Conservation (phyloP, 2,113 vertebrate species). For the Astatotilapia flaviijosephi region DNA sequence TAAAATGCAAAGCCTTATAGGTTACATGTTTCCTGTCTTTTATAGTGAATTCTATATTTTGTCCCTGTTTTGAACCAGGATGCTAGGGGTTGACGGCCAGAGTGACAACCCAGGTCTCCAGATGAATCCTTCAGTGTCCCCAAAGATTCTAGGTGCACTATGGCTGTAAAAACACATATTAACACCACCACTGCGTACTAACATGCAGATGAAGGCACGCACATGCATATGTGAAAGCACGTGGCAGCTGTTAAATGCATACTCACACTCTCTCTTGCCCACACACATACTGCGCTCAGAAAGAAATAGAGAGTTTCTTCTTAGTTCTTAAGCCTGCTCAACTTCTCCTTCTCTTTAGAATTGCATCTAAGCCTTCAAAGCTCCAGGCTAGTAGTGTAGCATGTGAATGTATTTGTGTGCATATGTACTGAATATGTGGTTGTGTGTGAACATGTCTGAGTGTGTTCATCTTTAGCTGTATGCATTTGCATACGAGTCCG, state of each 20-base stretch:
- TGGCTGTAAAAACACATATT: not conserved
- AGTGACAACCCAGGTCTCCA: not conserved
- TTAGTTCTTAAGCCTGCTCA: slow-evolving; percentile 26
- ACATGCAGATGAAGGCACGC: not conserved
- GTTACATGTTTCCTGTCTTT: not conserved
- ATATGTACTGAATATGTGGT: not conserved
- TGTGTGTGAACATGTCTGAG: not conserved
- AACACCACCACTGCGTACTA: not conserved
- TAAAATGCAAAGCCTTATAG: not conserved
- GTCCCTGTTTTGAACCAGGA: not conserved
- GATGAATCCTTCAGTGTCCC: not conserved
- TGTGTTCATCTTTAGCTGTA: not conserved
- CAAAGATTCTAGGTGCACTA: not conserved
- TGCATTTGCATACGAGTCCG: not conserved
- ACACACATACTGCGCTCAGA: not conserved
- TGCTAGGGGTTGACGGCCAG: not conserved
- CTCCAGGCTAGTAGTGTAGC: not conserved
- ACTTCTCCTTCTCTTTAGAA: slow-evolving; percentile 45
- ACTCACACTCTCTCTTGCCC: not conserved
- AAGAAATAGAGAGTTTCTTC: slow-evolving; percentile 16
- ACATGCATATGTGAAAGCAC: not conserved
- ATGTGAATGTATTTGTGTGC: not conserved
- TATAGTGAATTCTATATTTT: not conserved
- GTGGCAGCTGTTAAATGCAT: not conserved
- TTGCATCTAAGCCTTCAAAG: slow-evolving; percentile 45